These are phyloP conservation scores for Sebastes vulpes DNA, from an alignment of 2,797 vertebrate species.

Conservation along the genomic window DNA sequence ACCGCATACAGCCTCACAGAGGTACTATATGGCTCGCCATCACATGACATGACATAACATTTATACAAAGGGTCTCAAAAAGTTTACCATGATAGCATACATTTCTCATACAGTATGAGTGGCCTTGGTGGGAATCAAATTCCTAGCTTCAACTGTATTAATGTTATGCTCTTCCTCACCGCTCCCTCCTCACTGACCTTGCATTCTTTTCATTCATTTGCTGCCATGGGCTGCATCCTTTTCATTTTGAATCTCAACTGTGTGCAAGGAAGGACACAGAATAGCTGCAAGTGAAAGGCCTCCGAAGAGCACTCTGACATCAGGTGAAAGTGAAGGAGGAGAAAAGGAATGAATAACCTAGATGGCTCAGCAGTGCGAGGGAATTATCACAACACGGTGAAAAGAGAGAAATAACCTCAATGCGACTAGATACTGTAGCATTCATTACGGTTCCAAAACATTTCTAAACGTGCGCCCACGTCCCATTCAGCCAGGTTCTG, in stretches of 20 bases:
- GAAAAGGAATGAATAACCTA: constrained; percentile 12
- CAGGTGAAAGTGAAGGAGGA: constrained; percentile 9
- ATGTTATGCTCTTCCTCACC: neutral
- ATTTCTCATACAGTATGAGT: neutral
- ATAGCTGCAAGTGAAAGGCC: constrained; percentile 14
- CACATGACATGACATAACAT: neutral
- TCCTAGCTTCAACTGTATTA: neutral
- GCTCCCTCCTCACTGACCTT: neutral
- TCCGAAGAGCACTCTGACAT: neutral
- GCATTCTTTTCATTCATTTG: neutral
- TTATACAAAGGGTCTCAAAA: neutral
- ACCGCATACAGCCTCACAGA: neutral
- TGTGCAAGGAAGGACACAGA: neutral
- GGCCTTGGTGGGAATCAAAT: neutral
- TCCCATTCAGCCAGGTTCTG: neutral
- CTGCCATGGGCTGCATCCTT: neutral
- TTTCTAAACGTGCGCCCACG: neutral
- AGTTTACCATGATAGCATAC: neutral
- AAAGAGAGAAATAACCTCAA: constrained; percentile 11
- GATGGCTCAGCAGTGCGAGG: neutral
- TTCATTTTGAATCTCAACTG: constrained; percentile 1
- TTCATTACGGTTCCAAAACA: constrained; percentile 5
- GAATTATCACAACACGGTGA: neutral
- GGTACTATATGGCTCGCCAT: fast-evolving
- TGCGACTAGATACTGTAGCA: neutral